Percentiles rank a stretch among this genome's conserved stretches.
Evolutionary conservation across 2,888 invertebrate genomes (phyloP).

Genomic region (Linyphia triangularis): DNA sequence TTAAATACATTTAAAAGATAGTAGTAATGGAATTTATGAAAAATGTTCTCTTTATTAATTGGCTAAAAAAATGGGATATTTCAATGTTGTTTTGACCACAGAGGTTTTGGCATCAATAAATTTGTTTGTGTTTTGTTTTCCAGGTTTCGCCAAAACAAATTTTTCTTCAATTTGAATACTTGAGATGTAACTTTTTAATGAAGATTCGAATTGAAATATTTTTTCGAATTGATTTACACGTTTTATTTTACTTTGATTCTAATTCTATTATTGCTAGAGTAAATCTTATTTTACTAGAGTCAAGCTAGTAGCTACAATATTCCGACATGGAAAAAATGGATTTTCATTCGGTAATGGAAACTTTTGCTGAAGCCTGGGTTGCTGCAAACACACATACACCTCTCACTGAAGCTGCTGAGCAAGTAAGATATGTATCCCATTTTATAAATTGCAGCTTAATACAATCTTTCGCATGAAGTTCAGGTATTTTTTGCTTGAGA

Average conservation of each 20-base stretch:
- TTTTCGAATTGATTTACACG: not conserved
- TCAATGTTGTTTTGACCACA: too few relatives aligned
- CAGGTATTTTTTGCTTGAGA: too few relatives aligned
- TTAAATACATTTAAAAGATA: too few relatives aligned
- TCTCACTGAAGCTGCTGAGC: slow-evolving; percentile 77
- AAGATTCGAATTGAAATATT: not conserved
- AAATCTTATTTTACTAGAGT: not conserved
- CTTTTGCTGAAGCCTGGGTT: slow-evolving; percentile 98
- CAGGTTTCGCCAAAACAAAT: not conserved
- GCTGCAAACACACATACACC: slow-evolving; percentile 87
- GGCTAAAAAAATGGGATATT: too few relatives aligned
- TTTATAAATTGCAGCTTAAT: too few relatives aligned
- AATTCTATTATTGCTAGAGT: not conserved
- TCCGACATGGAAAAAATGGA: slow-evolving; percentile 84
- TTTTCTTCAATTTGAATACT: too few relatives aligned
- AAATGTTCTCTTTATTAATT: too few relatives aligned
- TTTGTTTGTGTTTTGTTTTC: not conserved
- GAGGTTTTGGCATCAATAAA: not conserved
- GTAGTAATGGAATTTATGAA: too few relatives aligned
- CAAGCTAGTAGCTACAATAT: not conserved
- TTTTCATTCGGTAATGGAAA: slow-evolving; percentile 99
- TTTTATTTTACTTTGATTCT: slow-evolving; percentile 1
- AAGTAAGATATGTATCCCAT: slow-evolving; percentile 34
- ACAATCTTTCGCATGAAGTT: too few relatives aligned
- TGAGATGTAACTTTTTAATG: not conserved